These are phyloP conservation scores for Saturnia pavonia DNA, from an alignment of 2,888 invertebrate species.

Conservation along the genomic window DNA sequence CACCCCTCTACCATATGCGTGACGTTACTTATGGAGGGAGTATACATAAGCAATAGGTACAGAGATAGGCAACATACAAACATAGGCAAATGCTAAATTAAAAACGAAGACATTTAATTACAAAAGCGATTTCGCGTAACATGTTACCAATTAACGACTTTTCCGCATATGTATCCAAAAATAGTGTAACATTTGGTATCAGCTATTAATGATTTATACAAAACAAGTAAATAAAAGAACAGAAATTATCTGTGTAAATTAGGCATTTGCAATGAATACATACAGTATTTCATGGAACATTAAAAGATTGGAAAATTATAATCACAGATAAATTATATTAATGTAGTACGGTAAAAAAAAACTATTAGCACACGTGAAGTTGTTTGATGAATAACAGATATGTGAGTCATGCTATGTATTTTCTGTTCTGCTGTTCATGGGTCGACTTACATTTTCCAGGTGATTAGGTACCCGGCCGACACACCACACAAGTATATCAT, in stretches of 20 bases:
- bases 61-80: background rate
- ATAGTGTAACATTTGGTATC: background rate
- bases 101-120: background rate
- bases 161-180: background rate
- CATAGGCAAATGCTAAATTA: background rate
- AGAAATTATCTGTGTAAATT: background rate
- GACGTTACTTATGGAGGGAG: background rate
- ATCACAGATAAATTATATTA: background rate
- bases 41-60: background rate
- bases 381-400: conserved; percentile 36
- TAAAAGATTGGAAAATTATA: background rate
- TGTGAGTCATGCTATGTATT: conserved; percentile 36
- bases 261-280: conserved; percentile 3
- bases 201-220: background rate
- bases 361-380: conserved; percentile 40
- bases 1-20: background rate
- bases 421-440: conserved; percentile 42
- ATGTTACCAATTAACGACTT: background rate
- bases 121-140: background rate
- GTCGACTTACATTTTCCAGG: conserved; percentile 72
- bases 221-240: background rate
- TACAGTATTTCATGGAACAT: background rate
- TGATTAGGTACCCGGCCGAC: conserved; percentile 54
- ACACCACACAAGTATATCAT: conserved; percentile 64
- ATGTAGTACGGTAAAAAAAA: conserved; percentile 21